phyloP scores from a whole-genome alignment of 92 coral and sea anemone species.

The Galaxea fascicularis region DNA sequence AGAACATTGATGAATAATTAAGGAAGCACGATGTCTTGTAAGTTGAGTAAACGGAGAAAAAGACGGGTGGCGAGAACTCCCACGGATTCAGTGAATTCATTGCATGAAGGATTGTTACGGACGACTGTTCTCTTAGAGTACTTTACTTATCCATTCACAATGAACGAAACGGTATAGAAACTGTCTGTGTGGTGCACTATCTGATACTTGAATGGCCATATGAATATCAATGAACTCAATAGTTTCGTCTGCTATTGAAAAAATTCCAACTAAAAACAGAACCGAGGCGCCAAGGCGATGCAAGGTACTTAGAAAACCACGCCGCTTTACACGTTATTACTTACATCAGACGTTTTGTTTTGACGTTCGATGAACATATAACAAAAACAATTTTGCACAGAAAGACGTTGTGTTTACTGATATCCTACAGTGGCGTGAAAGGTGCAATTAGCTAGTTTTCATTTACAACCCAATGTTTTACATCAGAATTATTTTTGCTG shows the following conservation, averaged over 20 bases:
- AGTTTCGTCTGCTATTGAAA: not conserved
- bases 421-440: constrained; percentile 29
- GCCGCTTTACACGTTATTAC: constrained; percentile 9
- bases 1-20: constrained; percentile 84
- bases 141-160: constrained; percentile 49
- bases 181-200: constrained; percentile 31
- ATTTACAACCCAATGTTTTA: constrained; percentile 36
- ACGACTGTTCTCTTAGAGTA: constrained; percentile 66
- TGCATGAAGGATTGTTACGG: constrained; percentile 58
- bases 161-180: constrained; percentile 24
- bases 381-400: constrained; percentile 48
- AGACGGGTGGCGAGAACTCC: constrained; percentile 83
- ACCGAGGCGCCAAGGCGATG: constrained; percentile 39
- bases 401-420: constrained; percentile 43
- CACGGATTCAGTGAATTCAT: constrained; percentile 73
- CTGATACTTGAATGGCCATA: constrained; percentile 7
- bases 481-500: constrained; percentile 5
- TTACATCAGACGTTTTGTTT: constrained; percentile 41
- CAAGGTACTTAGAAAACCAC: not conserved
- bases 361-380: constrained; percentile 40
- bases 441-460: constrained; percentile 26
- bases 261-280: not conserved
- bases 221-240: not conserved
- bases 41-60: constrained; percentile 59
- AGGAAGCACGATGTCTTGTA: constrained; percentile 75